Conservation (phyloP, 1,140 invertebrate genomes). For the Drosophila serrata region DNA sequence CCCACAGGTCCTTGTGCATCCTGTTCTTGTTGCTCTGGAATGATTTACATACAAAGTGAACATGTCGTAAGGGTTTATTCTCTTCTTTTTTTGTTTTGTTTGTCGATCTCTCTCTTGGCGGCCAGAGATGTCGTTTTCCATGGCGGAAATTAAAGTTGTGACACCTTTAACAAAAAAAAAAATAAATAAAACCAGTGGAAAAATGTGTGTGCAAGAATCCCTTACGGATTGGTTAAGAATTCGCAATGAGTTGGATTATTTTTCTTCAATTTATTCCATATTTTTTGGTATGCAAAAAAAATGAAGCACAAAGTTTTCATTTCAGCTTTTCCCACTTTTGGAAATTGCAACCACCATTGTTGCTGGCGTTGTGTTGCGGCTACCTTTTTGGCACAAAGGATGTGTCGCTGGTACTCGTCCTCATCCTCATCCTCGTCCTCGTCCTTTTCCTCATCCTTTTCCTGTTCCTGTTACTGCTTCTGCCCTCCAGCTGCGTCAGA, state of each 20-base stretch:
- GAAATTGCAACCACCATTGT: conserved; percentile 74
- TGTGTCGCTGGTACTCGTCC: conserved; percentile 47
- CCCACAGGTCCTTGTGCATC: conserved; percentile 32
- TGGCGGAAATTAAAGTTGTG: conserved; percentile 81
- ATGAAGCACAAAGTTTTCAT: conserved; percentile 41
- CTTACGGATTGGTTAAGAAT: conserved; percentile 38
- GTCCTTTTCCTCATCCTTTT: conserved; percentile 39
- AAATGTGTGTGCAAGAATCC: conserved; percentile 28
- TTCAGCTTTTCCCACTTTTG: conserved; percentile 58
- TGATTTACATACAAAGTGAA: conserved; percentile 84
- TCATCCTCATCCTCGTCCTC: conserved; percentile 1
- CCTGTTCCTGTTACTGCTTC: conserved; percentile 51
- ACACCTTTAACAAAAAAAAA: conserved; percentile 69
- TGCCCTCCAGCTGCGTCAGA: conserved; percentile 77
- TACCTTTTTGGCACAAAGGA: conserved; percentile 80
- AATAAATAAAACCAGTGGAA: conserved; percentile 5
- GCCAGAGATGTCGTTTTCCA: conserved; percentile 28
- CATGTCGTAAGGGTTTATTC: conserved; percentile 61
- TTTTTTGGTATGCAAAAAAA: conserved; percentile 42
- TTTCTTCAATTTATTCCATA: conserved; percentile 66
- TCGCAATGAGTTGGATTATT: conserved; percentile 47
- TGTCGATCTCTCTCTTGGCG: conserved; percentile 29
- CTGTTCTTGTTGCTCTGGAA: conserved; percentile 60
- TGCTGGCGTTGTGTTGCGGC: conserved; percentile 53
- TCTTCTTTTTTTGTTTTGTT: conserved; percentile 20